Evolutionary conservation across 2,888 invertebrate genomes (phyloP).

Genomic region (Caenorhabditis sulstoni): DNA sequence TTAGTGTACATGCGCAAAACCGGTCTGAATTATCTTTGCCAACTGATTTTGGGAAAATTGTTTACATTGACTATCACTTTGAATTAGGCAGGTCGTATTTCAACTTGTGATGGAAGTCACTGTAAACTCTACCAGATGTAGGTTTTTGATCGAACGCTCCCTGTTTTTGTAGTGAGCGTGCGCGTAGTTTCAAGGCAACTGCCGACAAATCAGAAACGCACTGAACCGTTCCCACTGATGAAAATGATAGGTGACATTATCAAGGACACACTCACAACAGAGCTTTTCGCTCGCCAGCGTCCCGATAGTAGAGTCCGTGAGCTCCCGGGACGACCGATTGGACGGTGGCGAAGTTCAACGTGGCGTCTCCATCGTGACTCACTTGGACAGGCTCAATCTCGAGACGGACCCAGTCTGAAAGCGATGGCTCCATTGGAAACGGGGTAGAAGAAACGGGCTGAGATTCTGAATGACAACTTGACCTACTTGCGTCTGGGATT

Average conservation of each 20-base stretch:
- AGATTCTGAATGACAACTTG: no score
- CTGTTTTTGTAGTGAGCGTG: constrained; percentile 1
- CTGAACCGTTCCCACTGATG: constrained; percentile 29
- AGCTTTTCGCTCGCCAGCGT: constrained; percentile 70
- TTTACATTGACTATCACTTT: constrained; percentile 60
- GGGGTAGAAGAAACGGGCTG: no score
- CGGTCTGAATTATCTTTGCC: constrained; percentile 43
- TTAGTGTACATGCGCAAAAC: constrained; percentile 33
- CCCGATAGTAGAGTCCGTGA: constrained; percentile 73
- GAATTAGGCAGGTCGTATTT: constrained; percentile 45
- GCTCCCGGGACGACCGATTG: constrained; percentile 74
- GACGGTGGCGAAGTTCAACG: constrained; percentile 70
- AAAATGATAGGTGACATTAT: constrained; percentile 33
- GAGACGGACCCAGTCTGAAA: constrained; percentile 72
- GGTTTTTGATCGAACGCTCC: constrained; percentile 37
- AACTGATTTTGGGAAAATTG: constrained; percentile 57
- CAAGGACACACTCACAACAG: constrained; percentile 63
- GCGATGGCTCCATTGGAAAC: no score
- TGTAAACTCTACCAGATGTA: constrained; percentile 25
- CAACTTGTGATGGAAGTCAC: constrained; percentile 25
- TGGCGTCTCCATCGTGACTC: constrained; percentile 62
- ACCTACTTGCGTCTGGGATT: constrained; percentile 60
- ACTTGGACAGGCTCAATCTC: constrained; percentile 74
- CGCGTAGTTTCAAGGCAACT: neutral
- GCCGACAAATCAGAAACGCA: constrained; percentile 27